A percentile compares a stretch with the other conserved stretches of the same genome.
Evolutionary conservation across 2,113 vertebrate genomes (phyloP).

Genomic region (Neolamprologus devosi): DNA sequence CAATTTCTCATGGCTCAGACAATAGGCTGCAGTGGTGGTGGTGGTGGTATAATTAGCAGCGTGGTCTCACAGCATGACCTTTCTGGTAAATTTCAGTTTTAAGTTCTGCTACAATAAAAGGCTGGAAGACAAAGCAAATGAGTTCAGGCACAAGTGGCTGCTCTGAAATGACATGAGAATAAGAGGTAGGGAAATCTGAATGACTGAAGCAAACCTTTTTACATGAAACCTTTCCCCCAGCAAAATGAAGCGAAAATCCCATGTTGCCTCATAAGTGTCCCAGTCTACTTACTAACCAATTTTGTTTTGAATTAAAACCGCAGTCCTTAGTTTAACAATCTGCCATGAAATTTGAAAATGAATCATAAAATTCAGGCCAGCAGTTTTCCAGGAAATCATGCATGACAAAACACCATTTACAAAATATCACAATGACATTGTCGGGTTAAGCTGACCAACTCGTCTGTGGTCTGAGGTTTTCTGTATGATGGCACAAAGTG

Average conservation of each 20-base stretch:
- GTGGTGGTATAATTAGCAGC: not conserved
- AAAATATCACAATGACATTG: not conserved
- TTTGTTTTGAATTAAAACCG: not conserved
- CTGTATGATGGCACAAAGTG: not conserved
- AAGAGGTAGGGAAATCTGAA: not conserved
- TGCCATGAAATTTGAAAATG: not conserved
- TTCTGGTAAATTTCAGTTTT: not conserved
- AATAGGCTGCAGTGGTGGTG: not conserved
- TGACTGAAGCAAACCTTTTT: not conserved
- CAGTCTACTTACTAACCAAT: not conserved
- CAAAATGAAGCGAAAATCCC: not conserved
- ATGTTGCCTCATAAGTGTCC: not conserved
- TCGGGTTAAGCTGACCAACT: not conserved
- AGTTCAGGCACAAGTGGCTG: not conserved
- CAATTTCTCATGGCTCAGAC: not conserved
- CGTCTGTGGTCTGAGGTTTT: slow-evolving; percentile 11
- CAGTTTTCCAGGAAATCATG: not conserved
- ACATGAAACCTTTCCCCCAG: not conserved
- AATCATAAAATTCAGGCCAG: not conserved
- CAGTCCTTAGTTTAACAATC: not conserved
- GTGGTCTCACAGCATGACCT: not conserved
- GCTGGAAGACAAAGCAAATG: not conserved
- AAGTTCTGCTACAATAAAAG: not conserved
- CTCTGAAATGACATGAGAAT: not conserved
- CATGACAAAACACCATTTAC: not conserved